Conservation (phyloP, 2,888 invertebrate genomes). For the Eupithecia tripunctaria region DNA sequence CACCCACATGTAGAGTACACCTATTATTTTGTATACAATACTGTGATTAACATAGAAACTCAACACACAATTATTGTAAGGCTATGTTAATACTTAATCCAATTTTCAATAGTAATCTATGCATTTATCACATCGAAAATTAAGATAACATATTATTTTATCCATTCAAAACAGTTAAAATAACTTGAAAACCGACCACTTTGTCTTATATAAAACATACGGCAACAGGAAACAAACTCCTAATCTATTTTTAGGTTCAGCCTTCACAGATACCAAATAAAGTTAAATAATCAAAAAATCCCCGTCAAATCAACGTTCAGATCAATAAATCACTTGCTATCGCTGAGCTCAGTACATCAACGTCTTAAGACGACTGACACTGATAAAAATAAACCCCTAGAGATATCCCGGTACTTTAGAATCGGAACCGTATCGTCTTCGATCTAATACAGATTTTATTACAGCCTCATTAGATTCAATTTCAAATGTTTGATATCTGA, state of each 20-base stretch:
- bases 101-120: neutral
- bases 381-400: slow-evolving; percentile 66
- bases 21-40: no score
- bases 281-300: neutral
- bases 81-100: no score
- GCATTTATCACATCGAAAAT: neutral
- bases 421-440: slow-evolving; percentile 8
- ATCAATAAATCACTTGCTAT: slow-evolving; percentile 21
- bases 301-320: neutral
- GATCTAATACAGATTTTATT: slow-evolving; percentile 14
- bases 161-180: no score
- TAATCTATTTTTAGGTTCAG: neutral
- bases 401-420: slow-evolving; percentile 48
- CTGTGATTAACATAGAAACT: no score
- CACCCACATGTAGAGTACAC: no score
- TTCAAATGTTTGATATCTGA: slow-evolving; percentile 7
- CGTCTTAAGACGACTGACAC: slow-evolving; percentile 37
- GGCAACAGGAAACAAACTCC: neutral
- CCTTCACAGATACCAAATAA: neutral
- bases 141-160: neutral
- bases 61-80: no score
- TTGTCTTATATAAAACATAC: neutral
- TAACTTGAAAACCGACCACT: no score
- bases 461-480: slow-evolving; percentile 15
- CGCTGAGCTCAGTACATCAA: slow-evolving; percentile 26